Percentiles rank a stretch among this genome's conserved stretches.
phyloP scores from a whole-genome alignment of 2,888 invertebrate genomes.

The Chirona hameri region DNA sequence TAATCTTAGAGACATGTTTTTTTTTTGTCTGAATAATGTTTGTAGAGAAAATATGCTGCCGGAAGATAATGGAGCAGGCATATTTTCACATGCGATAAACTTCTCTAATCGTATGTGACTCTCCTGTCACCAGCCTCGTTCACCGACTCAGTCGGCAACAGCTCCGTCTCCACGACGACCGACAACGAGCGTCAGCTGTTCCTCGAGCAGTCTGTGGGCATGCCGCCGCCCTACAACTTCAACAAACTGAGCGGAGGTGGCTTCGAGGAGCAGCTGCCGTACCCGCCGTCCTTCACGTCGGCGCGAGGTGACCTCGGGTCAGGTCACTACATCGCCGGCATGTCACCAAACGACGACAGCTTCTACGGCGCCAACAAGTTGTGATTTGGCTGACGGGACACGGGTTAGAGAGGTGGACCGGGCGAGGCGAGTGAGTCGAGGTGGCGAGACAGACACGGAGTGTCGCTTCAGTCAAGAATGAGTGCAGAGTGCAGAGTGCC shows the following conservation, averaged over 20 bases:
- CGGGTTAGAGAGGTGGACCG: too few species aligned
- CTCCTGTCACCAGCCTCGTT: neutral
- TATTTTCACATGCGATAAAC: too few species aligned
- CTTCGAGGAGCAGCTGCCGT: constrained; percentile 2
- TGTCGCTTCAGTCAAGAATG: too few species aligned
- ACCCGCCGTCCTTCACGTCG: neutral
- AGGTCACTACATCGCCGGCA: constrained; percentile 4
- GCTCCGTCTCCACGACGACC: neutral
- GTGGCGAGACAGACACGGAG: too few species aligned
- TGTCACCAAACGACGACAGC: constrained; percentile 9
- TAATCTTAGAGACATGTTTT: too few species aligned
- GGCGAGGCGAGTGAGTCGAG: too few species aligned
- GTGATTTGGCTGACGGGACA: neutral
- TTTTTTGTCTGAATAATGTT: too few species aligned
- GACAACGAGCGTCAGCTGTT: constrained; percentile 27
- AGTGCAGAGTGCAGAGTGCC: too few species aligned
- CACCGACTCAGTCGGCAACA: constrained; percentile 4
- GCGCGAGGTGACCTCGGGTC: neutral
- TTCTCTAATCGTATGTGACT: neutral
- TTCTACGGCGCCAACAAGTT: constrained; percentile 5
- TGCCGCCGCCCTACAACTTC: constrained; percentile 23
- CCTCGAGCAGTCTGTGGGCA: neutral
- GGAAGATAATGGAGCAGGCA: too few species aligned
- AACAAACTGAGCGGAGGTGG: neutral
- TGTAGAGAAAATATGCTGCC: too few species aligned